Evolutionary conservation across 2,113 vertebrate species (phyloP).

Genomic region (Colinus virginianus): DNA sequence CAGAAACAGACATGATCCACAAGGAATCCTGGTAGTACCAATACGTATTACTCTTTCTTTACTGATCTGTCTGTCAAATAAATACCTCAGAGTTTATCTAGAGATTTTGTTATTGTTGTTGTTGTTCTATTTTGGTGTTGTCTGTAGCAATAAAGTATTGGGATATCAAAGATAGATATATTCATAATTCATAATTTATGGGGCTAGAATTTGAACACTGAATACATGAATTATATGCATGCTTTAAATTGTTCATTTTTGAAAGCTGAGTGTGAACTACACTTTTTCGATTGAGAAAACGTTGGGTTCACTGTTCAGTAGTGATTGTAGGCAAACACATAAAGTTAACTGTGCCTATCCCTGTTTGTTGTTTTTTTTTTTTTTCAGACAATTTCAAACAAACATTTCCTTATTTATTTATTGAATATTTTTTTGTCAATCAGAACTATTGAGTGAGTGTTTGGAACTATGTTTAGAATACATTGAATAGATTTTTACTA

Average conservation of each 20-base stretch:
- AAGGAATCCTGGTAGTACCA: not conserved
- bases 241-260: not conserved
- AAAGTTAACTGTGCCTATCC: not conserved
- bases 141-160: not conserved
- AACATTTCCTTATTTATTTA: not conserved
- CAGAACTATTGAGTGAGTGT: not conserved
- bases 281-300: not conserved
- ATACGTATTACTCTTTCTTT: rapidly evolving
- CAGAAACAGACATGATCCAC: not conserved
- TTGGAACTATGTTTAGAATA: not conserved
- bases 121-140: not conserved
- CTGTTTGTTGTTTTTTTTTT: not conserved
- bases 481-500: not conserved
- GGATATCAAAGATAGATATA: rapidly evolving
- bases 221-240: not conserved
- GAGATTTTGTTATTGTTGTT: not conserved
- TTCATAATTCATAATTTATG: not conserved
- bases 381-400: not conserved
- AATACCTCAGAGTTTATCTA: not conserved
- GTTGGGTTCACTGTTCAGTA: not conserved
- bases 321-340: not conserved
- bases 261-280: not conserved
- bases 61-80: not conserved
- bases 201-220: not conserved
- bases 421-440: not conserved